A percentile compares a stretch with the other conserved stretches of the same genome.
Conservation (phyloP, 2,797 vertebrate genomes). For the Masticophis lateralis region DNA sequence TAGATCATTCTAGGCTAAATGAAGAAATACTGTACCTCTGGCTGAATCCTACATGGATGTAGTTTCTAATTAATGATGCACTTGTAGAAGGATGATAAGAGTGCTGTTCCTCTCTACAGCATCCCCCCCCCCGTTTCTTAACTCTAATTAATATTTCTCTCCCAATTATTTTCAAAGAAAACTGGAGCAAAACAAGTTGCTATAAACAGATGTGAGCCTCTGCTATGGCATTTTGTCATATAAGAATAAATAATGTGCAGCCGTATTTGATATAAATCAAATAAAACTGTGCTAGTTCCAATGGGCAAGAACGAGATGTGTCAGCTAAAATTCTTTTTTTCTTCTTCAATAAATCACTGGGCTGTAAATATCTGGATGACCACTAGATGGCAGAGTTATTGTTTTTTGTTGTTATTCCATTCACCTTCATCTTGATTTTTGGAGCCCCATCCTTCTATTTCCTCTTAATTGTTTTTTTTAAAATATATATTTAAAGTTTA, state of each 20-base stretch:
- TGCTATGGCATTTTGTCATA: neutral
- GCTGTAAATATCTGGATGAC: neutral
- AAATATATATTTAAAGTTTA: neutral
- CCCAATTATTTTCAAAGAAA: neutral
- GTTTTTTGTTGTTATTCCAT: neutral
- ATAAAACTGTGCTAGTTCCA: neutral
- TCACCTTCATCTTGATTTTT: neutral
- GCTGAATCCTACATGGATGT: fast-evolving
- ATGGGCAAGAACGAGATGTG: neutral
- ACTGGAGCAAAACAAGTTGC: neutral
- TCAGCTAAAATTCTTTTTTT: neutral
- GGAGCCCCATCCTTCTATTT: neutral
- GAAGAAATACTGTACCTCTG: neutral
- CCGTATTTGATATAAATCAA: neutral
- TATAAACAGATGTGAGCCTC: neutral
- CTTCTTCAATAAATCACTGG: neutral
- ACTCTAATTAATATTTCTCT: neutral
- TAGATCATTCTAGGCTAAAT: neutral
- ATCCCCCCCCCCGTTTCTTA: neutral
- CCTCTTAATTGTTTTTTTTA: neutral
- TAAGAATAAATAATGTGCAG: neutral
- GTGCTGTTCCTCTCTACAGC: neutral
- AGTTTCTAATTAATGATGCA: neutral
- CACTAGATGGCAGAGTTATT: neutral
- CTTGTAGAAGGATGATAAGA: neutral